Evolutionary conservation across 92 coral and sea anemone species (phyloP), one percentile per base, ranked within the genome.

Genomic region (Phenganax marumi): DNA sequence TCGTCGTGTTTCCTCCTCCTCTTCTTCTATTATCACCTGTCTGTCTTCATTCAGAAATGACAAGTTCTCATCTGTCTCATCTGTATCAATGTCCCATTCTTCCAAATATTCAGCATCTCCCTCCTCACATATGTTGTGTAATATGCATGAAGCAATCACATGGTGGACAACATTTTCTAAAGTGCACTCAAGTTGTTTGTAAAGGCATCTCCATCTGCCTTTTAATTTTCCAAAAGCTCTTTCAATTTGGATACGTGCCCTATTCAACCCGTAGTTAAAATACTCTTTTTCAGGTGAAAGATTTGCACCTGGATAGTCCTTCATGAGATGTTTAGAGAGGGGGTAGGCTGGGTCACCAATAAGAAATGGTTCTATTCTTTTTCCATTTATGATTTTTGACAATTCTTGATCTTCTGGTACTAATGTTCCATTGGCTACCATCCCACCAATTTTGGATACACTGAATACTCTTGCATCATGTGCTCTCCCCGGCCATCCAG

Each of bases 401-500:
- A 50, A 76, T 47, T 54, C 71, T 25, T 68, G 69, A 66, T 84
- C 62, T 75, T 39, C 77, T 9, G 84, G 75, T 51, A 76, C 43
- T 68, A 84, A 63, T 0, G 54, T 62, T 51, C 75, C 85, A 21
- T 71, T 84, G 51, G 52, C 71, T 69, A 84, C 81, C 85, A 77
- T 48, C 22, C 85, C 75, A 46, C 85, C 85, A 66, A 84, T 79
- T 85, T 73, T 50, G 0, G 90, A 83, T 25, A 83, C 82, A 50
- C 82, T 66, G 75, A 79, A 78, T 48, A 84, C 88, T 63, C 86
- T 73, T n/a, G 88, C 53, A 84, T 88, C 88, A 80, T 85, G 87
- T 75, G 89, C 91, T 69, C 87, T 56, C 60, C 85, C 89, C 53
- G 85, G 89, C 91, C 89, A 85, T 51, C 91, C 88, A 80, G 91